A percentile compares a stretch with the other conserved stretches of the same genome.
phyloP scores from a whole-genome alignment of 2,797 vertebrate species.

The Epinephelus awoara region DNA sequence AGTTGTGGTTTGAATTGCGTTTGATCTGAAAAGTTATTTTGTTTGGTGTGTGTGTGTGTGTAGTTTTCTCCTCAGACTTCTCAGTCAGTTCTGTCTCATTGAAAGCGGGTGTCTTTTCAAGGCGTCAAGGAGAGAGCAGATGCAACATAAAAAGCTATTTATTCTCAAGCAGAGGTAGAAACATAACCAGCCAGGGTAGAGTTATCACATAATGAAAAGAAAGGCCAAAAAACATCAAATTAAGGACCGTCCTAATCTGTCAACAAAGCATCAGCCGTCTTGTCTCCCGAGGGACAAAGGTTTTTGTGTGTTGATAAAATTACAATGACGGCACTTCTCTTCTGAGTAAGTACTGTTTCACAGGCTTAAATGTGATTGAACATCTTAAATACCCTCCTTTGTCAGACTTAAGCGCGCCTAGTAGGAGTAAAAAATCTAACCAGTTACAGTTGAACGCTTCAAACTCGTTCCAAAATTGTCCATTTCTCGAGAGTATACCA shows the following conservation, averaged over 20 bases:
- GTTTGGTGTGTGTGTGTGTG: not conserved
- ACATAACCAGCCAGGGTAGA: not conserved
- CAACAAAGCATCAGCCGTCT: not conserved
- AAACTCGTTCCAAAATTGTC: slow-evolving; percentile 35
- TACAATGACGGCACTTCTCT: not conserved
- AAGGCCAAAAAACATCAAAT: not conserved
- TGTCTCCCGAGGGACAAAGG: not conserved
- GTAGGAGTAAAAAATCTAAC: slow-evolving; percentile 22
- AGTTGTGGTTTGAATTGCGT: slow-evolving; percentile 15
- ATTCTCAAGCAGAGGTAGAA: slow-evolving; percentile 14
- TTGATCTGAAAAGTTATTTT: slow-evolving; percentile 16
- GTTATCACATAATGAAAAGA: not conserved
- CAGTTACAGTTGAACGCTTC: slow-evolving; percentile 15
- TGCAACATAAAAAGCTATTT: slow-evolving; percentile 28
- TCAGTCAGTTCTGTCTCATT: slow-evolving; percentile 13
- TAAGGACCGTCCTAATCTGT: slow-evolving; percentile 10
- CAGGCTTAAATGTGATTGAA: slow-evolving; percentile 16
- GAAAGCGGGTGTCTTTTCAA: slow-evolving; percentile 23
- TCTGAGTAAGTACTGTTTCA: not conserved
- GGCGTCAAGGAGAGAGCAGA: slow-evolving; percentile 10
- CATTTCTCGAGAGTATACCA: slow-evolving; percentile 31
- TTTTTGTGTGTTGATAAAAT: slow-evolving; percentile 18
- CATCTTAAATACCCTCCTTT: slow-evolving; percentile 12
- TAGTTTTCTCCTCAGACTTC: slow-evolving; percentile 12
- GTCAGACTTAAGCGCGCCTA: slow-evolving; percentile 8